These are phyloP conservation scores for Gymnarchus niloticus DNA, from an alignment of 2,113 vertebrate species.

Conservation along the genomic window DNA sequence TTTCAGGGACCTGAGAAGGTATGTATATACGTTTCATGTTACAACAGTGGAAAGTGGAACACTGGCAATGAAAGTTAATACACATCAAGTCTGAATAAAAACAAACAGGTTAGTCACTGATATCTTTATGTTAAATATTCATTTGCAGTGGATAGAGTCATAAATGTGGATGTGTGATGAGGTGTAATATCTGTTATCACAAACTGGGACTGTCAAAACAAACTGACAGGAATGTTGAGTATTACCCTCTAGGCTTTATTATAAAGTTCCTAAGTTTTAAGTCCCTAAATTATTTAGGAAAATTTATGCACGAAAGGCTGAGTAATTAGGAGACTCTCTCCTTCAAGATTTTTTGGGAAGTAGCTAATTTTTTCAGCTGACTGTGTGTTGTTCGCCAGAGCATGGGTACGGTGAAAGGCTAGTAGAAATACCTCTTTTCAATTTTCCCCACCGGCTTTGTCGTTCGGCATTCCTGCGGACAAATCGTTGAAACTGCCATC, in stretches of 20 bases:
- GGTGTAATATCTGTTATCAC: constrained; percentile 11
- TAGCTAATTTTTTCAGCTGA: not conserved
- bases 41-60: not conserved
- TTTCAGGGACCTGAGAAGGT: constrained; percentile 97
- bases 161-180: not conserved
- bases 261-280: not conserved
- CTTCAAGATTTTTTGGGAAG: not conserved
- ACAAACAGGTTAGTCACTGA: too few relatives aligned
- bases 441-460: not conserved
- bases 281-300: constrained; percentile 8
- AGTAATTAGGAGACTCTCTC: not conserved
- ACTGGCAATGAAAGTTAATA: not conserved
- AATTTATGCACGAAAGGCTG: not conserved
- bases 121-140: not conserved
- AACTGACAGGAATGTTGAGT: not conserved
- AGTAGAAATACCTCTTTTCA: not conserved
- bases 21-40: too few relatives aligned
- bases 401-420: not conserved
- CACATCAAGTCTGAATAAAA: not conserved
- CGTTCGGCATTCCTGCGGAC: not conserved
- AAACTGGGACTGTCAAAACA: not conserved
- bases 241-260: not conserved
- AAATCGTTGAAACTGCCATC: not conserved
- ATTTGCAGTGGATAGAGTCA: not conserved
- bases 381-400: not conserved